A percentile compares a stretch with the other conserved stretches of the same genome.
These are phyloP conservation scores for Melanotaenia pygmaea DNA, from an alignment of 2,797 vertebrate genomes.

Conservation along the genomic window DNA sequence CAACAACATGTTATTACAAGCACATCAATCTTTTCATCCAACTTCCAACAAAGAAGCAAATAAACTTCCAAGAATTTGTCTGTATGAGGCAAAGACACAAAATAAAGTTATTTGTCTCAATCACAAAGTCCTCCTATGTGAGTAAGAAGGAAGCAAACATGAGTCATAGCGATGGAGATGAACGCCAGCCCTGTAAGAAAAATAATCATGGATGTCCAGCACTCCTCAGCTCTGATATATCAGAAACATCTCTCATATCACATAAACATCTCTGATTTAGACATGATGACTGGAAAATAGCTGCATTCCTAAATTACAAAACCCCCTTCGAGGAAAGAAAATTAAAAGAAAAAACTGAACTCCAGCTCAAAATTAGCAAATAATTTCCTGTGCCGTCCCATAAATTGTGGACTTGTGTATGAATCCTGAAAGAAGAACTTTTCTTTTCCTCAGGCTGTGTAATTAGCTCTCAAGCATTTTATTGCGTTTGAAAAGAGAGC, in stretches of 20 bases:
- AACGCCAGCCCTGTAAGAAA: conserved; percentile 64
- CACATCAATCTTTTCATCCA: neutral
- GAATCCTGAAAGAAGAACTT: conserved; percentile 17
- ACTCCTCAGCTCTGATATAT: conserved; percentile 41
- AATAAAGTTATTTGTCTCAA: conserved; percentile 44
- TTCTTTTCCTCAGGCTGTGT: conserved; percentile 26
- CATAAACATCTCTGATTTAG: conserved; percentile 46
- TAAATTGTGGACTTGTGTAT: conserved; percentile 8
- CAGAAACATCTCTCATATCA: conserved; percentile 54
- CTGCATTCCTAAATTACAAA: conserved; percentile 46
- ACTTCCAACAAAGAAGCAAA: neutral
- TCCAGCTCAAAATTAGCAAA: conserved; percentile 33
- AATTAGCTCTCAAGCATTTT: conserved; percentile 9
- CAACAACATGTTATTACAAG: neutral
- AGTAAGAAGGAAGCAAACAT: conserved; percentile 53
- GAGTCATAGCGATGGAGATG: conserved; percentile 63
- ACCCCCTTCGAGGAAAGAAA: conserved; percentile 33
- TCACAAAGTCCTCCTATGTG: conserved; percentile 36
- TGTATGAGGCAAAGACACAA: neutral
- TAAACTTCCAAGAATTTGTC: neutral
- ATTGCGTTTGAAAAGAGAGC: conserved; percentile 21
- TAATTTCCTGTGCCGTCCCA: conserved; percentile 41
- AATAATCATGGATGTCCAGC: conserved; percentile 56
- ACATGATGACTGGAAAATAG: conserved; percentile 38
- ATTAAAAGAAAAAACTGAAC: conserved; percentile 21